These are phyloP conservation scores for Urosaurus nigricauda DNA, from an alignment of 2,797 vertebrate genomes.

Conservation along the genomic window DNA sequence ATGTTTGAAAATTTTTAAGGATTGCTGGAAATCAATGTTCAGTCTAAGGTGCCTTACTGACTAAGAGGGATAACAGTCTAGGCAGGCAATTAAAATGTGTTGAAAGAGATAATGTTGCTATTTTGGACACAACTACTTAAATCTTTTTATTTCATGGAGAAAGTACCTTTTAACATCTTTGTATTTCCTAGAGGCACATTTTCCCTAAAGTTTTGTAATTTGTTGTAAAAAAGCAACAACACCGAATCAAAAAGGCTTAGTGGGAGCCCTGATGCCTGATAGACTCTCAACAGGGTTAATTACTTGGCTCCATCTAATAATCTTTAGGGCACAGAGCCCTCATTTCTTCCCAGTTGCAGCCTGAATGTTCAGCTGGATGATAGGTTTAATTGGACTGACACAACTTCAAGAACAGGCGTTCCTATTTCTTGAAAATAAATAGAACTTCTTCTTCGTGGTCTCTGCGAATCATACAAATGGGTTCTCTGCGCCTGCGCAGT, in stretches of 20 bases:
- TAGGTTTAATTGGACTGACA: conserved; percentile 71
- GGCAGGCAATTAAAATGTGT: neutral
- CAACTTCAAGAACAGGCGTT: neutral
- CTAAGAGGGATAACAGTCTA: neutral
- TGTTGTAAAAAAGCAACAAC: conserved; percentile 45
- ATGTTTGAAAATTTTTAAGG: conserved; percentile 67
- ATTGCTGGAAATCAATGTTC: conserved; percentile 67
- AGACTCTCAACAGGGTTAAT: conserved; percentile 77
- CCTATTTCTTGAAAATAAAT: neutral
- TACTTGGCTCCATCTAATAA: conserved; percentile 75
- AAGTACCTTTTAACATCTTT: neutral
- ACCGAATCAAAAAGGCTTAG: conserved; percentile 56
- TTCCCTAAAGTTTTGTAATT: conserved; percentile 57
- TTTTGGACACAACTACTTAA: conserved; percentile 58
- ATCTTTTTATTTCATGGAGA: conserved; percentile 60
- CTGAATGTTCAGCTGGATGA: conserved; percentile 58
- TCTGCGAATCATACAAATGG: too few relatives aligned
- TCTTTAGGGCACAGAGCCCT: conserved; percentile 67
- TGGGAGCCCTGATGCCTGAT: conserved; percentile 64
- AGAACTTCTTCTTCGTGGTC: too few relatives aligned
- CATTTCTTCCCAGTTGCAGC: conserved; percentile 69
- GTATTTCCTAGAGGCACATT: conserved; percentile 59
- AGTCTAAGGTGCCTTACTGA: neutral
- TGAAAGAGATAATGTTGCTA: neutral
- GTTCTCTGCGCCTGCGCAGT: too few relatives aligned